Conservation (phyloP, 1,140 invertebrate species). For the Hormaphis cornu region DNA sequence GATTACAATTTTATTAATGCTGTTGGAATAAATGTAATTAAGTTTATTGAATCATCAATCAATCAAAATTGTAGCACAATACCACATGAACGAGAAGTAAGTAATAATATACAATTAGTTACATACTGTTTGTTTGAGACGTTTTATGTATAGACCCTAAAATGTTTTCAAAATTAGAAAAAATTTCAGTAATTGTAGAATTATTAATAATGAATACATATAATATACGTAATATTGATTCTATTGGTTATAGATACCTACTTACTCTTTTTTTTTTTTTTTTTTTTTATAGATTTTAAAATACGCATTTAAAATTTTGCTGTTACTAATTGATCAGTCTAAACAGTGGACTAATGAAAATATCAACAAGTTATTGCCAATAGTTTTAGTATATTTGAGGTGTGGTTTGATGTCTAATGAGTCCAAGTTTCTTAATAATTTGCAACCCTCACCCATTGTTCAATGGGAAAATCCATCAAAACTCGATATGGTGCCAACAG, state of each 20-base stretch:
- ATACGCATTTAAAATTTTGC: conserved; percentile 8
- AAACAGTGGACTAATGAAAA: conserved; percentile 18
- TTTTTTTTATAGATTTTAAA: conserved; percentile 8
- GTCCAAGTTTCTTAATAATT: not conserved
- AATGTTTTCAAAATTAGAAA: too few species aligned
- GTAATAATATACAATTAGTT: not conserved
- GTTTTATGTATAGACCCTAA: too few species aligned
- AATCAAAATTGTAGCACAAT: not conserved
- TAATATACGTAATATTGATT: too few species aligned
- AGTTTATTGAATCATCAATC: not conserved
- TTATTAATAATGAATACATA: too few species aligned
- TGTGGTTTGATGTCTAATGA: conserved; percentile 17
- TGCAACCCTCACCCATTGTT: conserved; percentile 16
- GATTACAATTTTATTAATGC: not conserved
- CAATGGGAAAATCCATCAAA: conserved; percentile 18
- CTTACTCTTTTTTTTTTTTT: not conserved
- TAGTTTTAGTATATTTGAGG: conserved; percentile 14
- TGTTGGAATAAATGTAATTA: conserved; percentile 1
- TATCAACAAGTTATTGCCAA: conserved; percentile 5
- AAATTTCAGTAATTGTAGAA: too few species aligned
- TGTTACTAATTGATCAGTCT: conserved; percentile 6
- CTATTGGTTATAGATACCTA: too few species aligned
- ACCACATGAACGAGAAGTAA: not conserved
- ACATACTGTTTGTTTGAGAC: too few species aligned
- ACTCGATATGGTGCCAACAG: not conserved